These are phyloP conservation scores for Meleagris gallopavo DNA, from an alignment of 2,113 vertebrate genomes.

Conservation along the genomic window DNA sequence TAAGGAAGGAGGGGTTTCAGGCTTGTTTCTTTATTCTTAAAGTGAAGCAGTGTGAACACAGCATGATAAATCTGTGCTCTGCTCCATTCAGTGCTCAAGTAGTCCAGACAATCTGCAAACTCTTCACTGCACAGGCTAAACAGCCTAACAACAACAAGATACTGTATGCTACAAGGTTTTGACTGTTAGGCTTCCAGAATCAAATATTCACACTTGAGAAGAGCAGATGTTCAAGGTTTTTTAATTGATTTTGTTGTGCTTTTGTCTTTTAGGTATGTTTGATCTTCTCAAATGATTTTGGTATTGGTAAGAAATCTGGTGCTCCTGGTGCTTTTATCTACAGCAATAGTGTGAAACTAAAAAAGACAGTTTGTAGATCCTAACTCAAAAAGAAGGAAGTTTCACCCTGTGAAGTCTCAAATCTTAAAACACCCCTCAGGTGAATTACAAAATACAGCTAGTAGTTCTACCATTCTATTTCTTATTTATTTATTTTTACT, in stretches of 20 bases:
- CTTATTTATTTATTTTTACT: neutral
- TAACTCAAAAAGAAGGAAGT: neutral
- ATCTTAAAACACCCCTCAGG: neutral
- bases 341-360: neutral
- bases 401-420: neutral
- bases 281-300: neutral
- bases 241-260: neutral
- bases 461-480: neutral
- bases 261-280: neutral
- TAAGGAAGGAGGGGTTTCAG: neutral
- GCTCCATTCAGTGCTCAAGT: neutral
- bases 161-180: neutral
- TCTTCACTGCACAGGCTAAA: neutral
- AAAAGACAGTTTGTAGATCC: neutral
- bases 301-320: neutral
- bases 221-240: neutral
- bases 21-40: neutral
- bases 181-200: neutral
- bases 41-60: neutral
- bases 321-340: neutral
- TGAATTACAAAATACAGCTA: neutral
- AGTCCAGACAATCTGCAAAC: neutral
- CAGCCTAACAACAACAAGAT: rapidly evolving
- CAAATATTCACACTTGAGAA: neutral
- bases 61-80: neutral